These are phyloP conservation scores for Pectinophora gossypiella DNA, from an alignment of 1,140 invertebrate genomes.

Conservation along the genomic window DNA sequence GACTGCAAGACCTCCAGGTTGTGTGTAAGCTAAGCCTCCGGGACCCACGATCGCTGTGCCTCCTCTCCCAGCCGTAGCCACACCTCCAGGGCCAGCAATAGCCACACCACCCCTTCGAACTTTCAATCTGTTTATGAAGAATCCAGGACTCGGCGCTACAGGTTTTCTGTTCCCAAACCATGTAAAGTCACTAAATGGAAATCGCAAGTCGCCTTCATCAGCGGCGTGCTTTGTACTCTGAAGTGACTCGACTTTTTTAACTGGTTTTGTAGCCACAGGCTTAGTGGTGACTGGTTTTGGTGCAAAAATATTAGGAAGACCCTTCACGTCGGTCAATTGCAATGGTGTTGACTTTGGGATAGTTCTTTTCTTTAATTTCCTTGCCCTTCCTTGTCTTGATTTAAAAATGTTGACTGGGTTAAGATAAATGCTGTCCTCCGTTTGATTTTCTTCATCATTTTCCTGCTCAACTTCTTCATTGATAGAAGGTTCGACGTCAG, in stretches of 20 bases:
- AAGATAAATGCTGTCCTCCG: not conserved
- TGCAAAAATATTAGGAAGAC: conserved; percentile 34
- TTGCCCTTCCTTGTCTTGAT: conserved; percentile 40
- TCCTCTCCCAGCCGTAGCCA: conserved; percentile 83
- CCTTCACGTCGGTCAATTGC: conserved; percentile 29
- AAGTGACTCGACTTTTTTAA: conserved; percentile 21
- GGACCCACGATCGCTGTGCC: conserved; percentile 85
- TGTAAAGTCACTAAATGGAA: conserved; percentile 47
- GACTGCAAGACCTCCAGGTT: conserved; percentile 80
- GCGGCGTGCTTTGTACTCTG: conserved; percentile 29
- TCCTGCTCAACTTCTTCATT: conserved; percentile 5
- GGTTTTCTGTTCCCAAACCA: conserved; percentile 54
- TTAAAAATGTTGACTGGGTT: not conserved
- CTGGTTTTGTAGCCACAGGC: conserved; percentile 19
- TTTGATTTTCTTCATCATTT: conserved; percentile 18
- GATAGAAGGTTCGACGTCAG: conserved; percentile 3
- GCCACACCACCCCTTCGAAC: conserved; percentile 83
- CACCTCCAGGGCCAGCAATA: conserved; percentile 83
- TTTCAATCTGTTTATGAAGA: conserved; percentile 80
- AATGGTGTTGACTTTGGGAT: conserved; percentile 18
- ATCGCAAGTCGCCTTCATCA: conserved; percentile 39
- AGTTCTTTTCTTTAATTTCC: conserved; percentile 43
- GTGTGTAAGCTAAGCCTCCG: conserved; percentile 82
- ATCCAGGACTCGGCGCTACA: conserved; percentile 67
- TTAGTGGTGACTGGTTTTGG: conserved; percentile 34